Percentiles rank a stretch among this genome's conserved stretches.
These are phyloP conservation scores for Bembecia ichneumoniformis DNA, from an alignment of 2,888 invertebrate genomes.

Conservation along the genomic window DNA sequence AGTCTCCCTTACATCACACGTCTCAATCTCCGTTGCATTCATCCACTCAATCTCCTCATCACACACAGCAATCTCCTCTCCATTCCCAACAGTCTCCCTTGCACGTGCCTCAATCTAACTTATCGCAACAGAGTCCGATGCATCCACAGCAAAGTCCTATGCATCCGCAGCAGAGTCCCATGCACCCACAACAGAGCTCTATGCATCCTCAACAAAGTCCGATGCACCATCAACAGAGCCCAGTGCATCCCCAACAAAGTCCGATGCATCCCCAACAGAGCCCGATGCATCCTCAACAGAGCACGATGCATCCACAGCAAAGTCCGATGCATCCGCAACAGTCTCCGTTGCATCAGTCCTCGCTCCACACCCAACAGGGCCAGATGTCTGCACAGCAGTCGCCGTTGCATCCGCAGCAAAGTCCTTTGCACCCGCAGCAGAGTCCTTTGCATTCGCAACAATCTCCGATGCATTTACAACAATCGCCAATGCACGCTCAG, in stretches of 20 bases:
- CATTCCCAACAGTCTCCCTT: constrained; percentile 55
- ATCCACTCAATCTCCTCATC: constrained; percentile 53
- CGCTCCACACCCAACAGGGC: constrained; percentile 5
- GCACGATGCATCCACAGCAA: constrained; percentile 27
- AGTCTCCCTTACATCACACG: constrained; percentile 48
- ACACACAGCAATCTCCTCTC: constrained; percentile 50
- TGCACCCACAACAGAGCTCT: constrained; percentile 34
- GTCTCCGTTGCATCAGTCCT: constrained; percentile 26
- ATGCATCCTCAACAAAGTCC: constrained; percentile 11
- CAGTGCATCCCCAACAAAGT: constrained; percentile 32
- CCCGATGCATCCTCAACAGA: constrained; percentile 28
- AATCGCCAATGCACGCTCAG: constrained; percentile 11
- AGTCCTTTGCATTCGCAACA: constrained; percentile 29
- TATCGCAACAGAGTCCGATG: constrained; percentile 42
- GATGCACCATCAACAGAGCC: constrained; percentile 29
- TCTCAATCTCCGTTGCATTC: constrained; percentile 50
- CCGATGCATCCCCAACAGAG: constrained; percentile 18
- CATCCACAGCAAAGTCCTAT: constrained; percentile 10
- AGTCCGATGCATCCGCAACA: constrained; percentile 36
- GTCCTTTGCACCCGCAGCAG: constrained; percentile 27
- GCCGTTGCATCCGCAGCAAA: constrained; percentile 23
- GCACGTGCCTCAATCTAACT: constrained; percentile 42
- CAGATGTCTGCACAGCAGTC: constrained; percentile 33
- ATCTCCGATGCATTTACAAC: constrained; percentile 12
- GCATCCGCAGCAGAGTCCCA: constrained; percentile 34